Base-by-base conservation (phyloP, 2,888 invertebrate species). In the Marasmarcha lunaedactyla region DNA sequence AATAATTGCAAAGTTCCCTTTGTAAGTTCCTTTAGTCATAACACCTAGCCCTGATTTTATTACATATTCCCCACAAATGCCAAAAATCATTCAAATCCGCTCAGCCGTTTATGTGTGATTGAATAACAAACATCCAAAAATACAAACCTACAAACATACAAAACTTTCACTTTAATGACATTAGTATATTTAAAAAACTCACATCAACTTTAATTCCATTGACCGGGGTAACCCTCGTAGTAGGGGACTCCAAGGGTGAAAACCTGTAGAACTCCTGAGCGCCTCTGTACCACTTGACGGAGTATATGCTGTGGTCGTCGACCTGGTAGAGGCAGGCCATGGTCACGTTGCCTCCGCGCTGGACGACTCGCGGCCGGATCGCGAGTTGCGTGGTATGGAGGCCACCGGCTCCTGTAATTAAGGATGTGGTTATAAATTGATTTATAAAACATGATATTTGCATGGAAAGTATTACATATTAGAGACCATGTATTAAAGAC, bases 241-340 rank as follows among this genome's bases (percentile, higher is more conserved):
- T 85, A 2, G 92, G 91, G 38, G 74, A 74, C 58, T 93, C 92
- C 47, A 88, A 85, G 7, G 94, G 93, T 9, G 91, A 89, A 66
- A 88, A 94, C 54, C 93, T 87, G 74, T 93, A 94, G 79, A 94
- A 94, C 81, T 94, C 94, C 58, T 89, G 86, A 51, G 79, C 86
- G 33, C 93, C 94, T 53, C 89, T 88, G 84, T 93, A 94, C 91
- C 93, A 94, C 85, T 93, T 93, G 42, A 94, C 91, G 0, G 92
- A 89, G 71, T 94, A 94, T 41, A 94, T 86, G 5, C 89, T 89
- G 42, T 88, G 89, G 35, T 88, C 88, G 56, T 91, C 89, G 50
- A 92, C 78, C 63, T 93, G 89, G 72, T 93, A 94, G 48, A 89
- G 71, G 67, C 94, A 94, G 14, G 86, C 85, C 63, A 93, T 84